These are phyloP conservation scores for Geotrupes spiniger DNA, from an alignment of 2,888 invertebrate genomes.

Conservation along the genomic window DNA sequence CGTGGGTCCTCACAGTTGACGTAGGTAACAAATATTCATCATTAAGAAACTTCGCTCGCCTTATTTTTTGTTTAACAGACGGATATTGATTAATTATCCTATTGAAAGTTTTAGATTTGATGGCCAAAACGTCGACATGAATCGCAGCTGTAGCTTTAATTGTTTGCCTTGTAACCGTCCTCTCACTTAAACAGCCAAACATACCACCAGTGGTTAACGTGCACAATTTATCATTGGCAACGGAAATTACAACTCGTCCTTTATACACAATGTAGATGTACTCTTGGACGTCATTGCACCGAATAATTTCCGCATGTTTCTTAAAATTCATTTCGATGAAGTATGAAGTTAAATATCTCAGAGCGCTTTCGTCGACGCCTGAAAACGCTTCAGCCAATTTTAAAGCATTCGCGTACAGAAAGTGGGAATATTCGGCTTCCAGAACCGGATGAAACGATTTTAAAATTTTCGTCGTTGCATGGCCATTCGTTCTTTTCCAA, in stretches of 20 bases:
- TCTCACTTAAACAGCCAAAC: conserved; percentile 27
- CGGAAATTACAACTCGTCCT: conserved; percentile 23
- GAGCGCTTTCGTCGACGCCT: conserved; percentile 11
- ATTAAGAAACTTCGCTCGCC: conserved; percentile 6
- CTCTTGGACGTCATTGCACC: conserved; percentile 28
- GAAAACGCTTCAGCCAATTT: conserved; percentile 4
- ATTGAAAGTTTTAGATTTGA: conserved; percentile 7
- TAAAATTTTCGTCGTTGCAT: neutral
- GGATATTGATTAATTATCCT: conserved; percentile 1
- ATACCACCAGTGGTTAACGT: conserved; percentile 23
- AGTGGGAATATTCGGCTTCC: conserved; percentile 4
- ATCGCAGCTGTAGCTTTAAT: conserved; percentile 24
- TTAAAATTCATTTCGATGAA: conserved; percentile 23
- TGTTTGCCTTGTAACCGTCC: conserved; percentile 25
- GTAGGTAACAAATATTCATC: conserved; percentile 10
- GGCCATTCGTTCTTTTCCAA: conserved; percentile 26
- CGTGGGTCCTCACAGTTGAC: neutral
- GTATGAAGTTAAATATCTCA: conserved; percentile 18
- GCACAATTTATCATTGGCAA: conserved; percentile 17
- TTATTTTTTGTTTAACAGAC: conserved; percentile 10
- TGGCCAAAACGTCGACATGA: conserved; percentile 22
- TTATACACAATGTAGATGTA: conserved; percentile 24
- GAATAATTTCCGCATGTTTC: conserved; percentile 28
- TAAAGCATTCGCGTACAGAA: conserved; percentile 10
- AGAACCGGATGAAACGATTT: conserved; percentile 11